Evolutionary conservation across 2,888 invertebrate genomes (phyloP), one percentile per base, ranked within the genome.

Genomic region (Lepidochrysops patricia): DNA sequence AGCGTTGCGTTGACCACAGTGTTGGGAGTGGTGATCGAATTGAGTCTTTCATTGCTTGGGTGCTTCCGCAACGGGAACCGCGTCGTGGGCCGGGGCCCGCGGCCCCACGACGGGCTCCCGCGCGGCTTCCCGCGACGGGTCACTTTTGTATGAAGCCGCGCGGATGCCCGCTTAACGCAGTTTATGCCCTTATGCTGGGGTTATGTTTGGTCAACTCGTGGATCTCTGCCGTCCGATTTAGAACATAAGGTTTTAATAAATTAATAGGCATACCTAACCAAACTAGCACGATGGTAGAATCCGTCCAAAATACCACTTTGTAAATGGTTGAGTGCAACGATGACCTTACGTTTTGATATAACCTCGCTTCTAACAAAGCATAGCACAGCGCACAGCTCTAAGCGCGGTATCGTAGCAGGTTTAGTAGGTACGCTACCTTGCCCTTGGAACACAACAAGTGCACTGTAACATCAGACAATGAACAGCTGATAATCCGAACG

Each of bases 301-400:
- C n/a, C n/a, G n/a, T n/a, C n/a, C n/a, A n/a, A n/a, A n/a, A n/a
- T n/a, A n/a, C n/a, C n/a, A n/a, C n/a, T n/a, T n/a, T n/a, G n/a
- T n/a, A n/a, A n/a, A n/a, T n/a, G n/a, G n/a, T n/a, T n/a, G n/a
- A n/a, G n/a, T n/a, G n/a, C n/a, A n/a, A n/a, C 26, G 23, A 63
- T 57, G 9, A 61, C 52, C 25, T 63, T 19, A 34, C 67, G 61
- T 25, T 60, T 57, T 7, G 57, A 54, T 62, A 66, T 48, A 70
- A 57, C 54, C 61, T 50, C 3, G 70, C 60, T n/a, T 64, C 65
- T 25, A 68, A 12, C 12, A 68, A 56, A 6, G 68, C 70, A 9
- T 66, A n/a, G n/a, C n/a, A n/a, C n/a, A n/a, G n/a, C 70, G 29
- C 68, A 69, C 7, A 72, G 52, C 49, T 72, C 70, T 7, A 71